Base-by-base conservation (phyloP, 1,140 invertebrate genomes). In the Cylas formicarius region DNA sequence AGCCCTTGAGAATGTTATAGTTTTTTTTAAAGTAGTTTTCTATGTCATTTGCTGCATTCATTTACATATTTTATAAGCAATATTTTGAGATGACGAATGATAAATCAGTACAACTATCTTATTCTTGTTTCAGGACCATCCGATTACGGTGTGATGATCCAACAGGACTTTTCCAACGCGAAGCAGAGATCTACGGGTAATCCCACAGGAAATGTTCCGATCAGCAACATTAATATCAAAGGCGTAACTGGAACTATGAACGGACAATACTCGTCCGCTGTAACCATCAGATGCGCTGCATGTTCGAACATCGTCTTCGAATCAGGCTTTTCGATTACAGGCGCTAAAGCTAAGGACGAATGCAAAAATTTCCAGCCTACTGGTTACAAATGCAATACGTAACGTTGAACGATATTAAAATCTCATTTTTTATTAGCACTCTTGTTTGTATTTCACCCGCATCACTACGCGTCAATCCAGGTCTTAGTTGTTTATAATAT, bases 101-200 rank as follows among this genome's bases (percentile, higher is more conserved):
- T n/a, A n/a, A n/a, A n/a, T n/a, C n/a, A n/a, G n/a, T n/a, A n/a
- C 5, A 6, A 6, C 7, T 13, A 31, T 6, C 5, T 35, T 4
- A 13, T 18, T 19, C 11, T 2, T 18, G 11, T 36, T 39, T 7
- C 3, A 39, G 37, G 37, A n/a, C 22, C 37, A 8, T 27, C 37
- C 17, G 37, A 39, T 19, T 39, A 39, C 10, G 37, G 37, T 39
- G 29, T 39, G 3, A 39, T 39, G 37, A 13, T 39, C 8, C 37
- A 39, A 18, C 37, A 39, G 19, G 37, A 39, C 23, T 39, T 39
- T 14, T 39, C 37, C 3, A 39, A 39, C 17, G 4, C 3, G 8
- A 6, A 1, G 2, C 37, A 39, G 19, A 27, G 37, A 2, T 39
- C 37, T n/a, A 39, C 37, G 5, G 37, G 37, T 18, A 39, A 39